Percentiles rank a stretch among this genome's conserved stretches.
These are phyloP conservation scores for Columba livia DNA, from an alignment of 2,113 vertebrate species.

Conservation along the genomic window DNA sequence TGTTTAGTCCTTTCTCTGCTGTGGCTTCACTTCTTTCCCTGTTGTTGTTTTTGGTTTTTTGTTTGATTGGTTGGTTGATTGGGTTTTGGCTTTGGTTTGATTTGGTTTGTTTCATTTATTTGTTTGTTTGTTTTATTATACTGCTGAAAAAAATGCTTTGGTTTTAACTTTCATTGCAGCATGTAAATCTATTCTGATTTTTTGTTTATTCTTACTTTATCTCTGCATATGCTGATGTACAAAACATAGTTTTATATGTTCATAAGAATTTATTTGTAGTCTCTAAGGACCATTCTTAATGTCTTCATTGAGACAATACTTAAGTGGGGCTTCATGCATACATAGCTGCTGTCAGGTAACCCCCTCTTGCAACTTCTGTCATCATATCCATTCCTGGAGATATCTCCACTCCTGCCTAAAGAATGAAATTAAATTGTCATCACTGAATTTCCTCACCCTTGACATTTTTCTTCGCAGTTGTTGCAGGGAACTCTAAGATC, in stretches of 20 bases:
- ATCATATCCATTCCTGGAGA: neutral
- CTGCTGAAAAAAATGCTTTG: neutral
- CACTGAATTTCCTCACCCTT: neutral
- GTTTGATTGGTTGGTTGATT: no score
- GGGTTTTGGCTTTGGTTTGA: no score
- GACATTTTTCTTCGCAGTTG: neutral
- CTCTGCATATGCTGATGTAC: neutral
- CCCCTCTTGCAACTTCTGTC: neutral
- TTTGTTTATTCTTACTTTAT: neutral
- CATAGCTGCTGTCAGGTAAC: neutral
- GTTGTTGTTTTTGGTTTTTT: neutral
- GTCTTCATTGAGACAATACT: neutral
- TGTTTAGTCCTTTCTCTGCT: neutral
- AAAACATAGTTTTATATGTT: neutral
- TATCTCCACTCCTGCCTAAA: neutral
- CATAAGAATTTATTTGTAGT: neutral
- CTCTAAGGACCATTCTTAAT: neutral
- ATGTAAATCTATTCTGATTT: neutral
- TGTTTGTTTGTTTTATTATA: neutral
- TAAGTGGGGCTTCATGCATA: neutral
- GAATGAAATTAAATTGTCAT: neutral
- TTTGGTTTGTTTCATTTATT: no score
- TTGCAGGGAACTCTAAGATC: neutral
- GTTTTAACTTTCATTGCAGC: neutral
- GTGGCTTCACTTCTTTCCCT: neutral